phyloP scores from a whole-genome alignment of 2,113 vertebrate genomes.

The Tursiops truncatus region DNA sequence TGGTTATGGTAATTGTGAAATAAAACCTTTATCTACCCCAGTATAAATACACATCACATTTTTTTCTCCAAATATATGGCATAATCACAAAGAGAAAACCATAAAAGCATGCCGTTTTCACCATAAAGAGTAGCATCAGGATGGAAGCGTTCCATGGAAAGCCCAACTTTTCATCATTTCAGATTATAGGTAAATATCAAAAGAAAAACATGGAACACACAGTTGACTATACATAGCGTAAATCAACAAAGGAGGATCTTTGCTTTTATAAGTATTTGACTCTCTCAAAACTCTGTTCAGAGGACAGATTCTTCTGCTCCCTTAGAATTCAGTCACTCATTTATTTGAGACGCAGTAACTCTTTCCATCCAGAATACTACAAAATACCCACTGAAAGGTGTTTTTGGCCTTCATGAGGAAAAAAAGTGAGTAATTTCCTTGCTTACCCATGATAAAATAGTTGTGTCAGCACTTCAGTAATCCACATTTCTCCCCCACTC shows the following conservation, averaged over 20 bases:
- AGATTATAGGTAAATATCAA: neutral
- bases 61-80: neutral
- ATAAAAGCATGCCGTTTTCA: neutral
- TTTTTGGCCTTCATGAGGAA: neutral
- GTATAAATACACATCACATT: neutral
- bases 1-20: neutral
- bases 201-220: neutral
- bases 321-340: neutral
- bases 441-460: neutral
- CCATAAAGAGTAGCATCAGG: neutral
- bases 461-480: neutral
- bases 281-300: neutral
- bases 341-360: neutral
- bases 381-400: neutral
- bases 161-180: neutral
- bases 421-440: neutral
- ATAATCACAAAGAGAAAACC: neutral
- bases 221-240: neutral
- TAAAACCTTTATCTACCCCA: neutral
- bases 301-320: neutral
- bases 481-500: neutral
- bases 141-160: neutral
- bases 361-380: neutral
- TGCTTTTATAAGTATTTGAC: neutral
- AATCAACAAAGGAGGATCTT: neutral